Percentiles rank a stretch among this genome's conserved stretches.
These are phyloP conservation scores for Polydrusus pterygomalis DNA, from an alignment of 2,888 invertebrate genomes.

Conservation along the genomic window DNA sequence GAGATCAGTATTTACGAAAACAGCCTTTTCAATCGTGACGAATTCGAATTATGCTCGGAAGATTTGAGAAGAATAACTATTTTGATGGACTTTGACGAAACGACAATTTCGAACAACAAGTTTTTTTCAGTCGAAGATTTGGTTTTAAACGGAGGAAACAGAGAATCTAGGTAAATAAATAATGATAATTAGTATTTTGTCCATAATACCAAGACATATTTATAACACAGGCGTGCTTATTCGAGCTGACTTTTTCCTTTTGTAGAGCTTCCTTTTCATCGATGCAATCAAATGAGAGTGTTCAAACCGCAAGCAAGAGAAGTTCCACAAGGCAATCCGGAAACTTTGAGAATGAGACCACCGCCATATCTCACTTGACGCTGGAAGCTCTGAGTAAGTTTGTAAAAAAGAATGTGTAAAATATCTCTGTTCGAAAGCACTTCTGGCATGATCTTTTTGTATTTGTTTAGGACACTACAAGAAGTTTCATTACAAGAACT, in stretches of 20 bases:
- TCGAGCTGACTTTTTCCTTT: background rate
- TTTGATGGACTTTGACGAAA: slow-evolving; percentile 67
- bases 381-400: slow-evolving; percentile 63
- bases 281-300: slow-evolving; percentile 58
- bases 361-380: slow-evolving; percentile 61
- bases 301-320: slow-evolving; percentile 52
- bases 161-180: slow-evolving; percentile 29
- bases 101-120: slow-evolving; percentile 54
- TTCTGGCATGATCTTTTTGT: too few species aligned
- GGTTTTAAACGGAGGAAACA: slow-evolving; percentile 52
- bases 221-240: background rate
- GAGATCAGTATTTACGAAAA: slow-evolving; percentile 60
- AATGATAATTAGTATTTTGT: background rate
- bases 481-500: slow-evolving; percentile 64
- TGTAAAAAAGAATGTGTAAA: too few species aligned
- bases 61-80: slow-evolving; percentile 63
- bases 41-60: slow-evolving; percentile 62
- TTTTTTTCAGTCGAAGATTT: slow-evolving; percentile 61
- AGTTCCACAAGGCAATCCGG: slow-evolving; percentile 51
- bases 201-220: background rate
- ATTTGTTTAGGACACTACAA: slow-evolving; percentile 64
- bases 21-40: slow-evolving; percentile 59
- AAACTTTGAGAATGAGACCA: slow-evolving; percentile 55
- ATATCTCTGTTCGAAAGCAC: too few species aligned
- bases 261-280: slow-evolving; percentile 60